These are phyloP conservation scores for Amazona guildingii DNA, from an alignment of 2,113 vertebrate species.

Conservation along the genomic window DNA sequence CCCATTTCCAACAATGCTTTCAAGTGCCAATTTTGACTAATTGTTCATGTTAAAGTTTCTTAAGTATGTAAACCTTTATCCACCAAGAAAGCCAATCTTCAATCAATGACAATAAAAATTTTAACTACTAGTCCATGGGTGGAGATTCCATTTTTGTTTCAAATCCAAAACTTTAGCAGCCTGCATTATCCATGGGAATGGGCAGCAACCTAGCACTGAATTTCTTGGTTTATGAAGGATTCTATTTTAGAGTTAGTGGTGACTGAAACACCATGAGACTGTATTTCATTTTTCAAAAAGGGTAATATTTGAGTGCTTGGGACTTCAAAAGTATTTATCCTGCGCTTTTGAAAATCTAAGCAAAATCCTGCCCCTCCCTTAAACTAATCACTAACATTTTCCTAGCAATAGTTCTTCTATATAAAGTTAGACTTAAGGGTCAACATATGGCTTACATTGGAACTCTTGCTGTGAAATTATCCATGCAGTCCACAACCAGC, in stretches of 20 bases:
- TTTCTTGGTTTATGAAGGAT: neutral
- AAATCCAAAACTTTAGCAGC: neutral
- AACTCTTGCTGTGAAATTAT: slow-evolving; percentile 19
- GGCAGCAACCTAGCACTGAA: neutral
- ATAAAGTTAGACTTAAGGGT: neutral
- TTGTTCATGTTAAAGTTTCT: neutral
- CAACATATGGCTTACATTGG: slow-evolving; percentile 31
- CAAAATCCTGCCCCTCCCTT: slow-evolving; percentile 1
- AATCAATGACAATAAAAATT: neutral
- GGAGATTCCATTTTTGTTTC: neutral
- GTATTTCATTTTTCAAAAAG: slow-evolving; percentile 8
- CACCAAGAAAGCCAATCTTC: neutral
- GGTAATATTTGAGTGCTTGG: neutral
- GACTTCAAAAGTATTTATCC: slow-evolving; percentile 16
- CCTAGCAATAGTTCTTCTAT: neutral
- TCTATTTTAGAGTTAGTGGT: neutral
- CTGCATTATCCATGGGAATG: neutral
- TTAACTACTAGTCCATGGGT: neutral
- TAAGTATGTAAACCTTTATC: neutral
- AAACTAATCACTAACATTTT: slow-evolving; percentile 30
- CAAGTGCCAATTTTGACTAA: neutral
- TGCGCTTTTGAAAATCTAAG: slow-evolving; percentile 11
- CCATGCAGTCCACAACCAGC: neutral
- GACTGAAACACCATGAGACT: neutral
- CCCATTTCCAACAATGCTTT: neutral